Conservation (phyloP, 2,797 vertebrate genomes). For the Acanthurus tractus region DNA sequence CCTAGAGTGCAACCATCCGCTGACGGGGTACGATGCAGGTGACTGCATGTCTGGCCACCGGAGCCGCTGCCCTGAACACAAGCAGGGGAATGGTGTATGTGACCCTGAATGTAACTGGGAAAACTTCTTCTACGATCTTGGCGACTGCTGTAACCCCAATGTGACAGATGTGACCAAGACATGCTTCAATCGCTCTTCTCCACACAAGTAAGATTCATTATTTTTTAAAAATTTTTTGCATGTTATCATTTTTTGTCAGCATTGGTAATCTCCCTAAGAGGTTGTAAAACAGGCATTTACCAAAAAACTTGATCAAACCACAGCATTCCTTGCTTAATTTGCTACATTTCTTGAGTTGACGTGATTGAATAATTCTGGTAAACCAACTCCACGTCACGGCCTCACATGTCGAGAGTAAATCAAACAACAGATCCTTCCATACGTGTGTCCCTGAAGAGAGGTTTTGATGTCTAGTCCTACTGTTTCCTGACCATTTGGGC, state of each 20-base stretch:
- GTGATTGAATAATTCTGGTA: constrained; percentile 55
- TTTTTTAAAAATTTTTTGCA: constrained; percentile 26
- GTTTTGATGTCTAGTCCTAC: constrained; percentile 68
- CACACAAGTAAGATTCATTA: constrained; percentile 90
- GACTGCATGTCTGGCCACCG: constrained; percentile 89
- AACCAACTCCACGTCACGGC: constrained; percentile 48
- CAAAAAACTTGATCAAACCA: constrained; percentile 38
- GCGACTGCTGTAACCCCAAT: constrained; percentile 96
- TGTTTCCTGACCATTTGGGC: constrained; percentile 72
- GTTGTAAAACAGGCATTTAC: constrained; percentile 36
- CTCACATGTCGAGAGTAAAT: constrained; percentile 62
- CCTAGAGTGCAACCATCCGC: constrained; percentile 95
- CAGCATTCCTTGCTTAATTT: constrained; percentile 53
- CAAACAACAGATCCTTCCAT: constrained; percentile 68
- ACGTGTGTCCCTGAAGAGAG: constrained; percentile 57
- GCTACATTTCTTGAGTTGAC: constrained; percentile 38
- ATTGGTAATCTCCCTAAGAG: constrained; percentile 26
- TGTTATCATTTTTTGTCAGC: constrained; percentile 26
- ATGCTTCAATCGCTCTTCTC: constrained; percentile 95
- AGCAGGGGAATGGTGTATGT: constrained; percentile 92
- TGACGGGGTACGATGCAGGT: constrained; percentile 94
- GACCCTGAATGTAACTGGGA: constrained; percentile 97
- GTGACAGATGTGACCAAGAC: constrained; percentile 98
- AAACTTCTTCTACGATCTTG: constrained; percentile 92
- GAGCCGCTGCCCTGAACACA: constrained; percentile 86